phyloP scores from a whole-genome alignment of 2,113 vertebrate genomes.

The Ia io region DNA sequence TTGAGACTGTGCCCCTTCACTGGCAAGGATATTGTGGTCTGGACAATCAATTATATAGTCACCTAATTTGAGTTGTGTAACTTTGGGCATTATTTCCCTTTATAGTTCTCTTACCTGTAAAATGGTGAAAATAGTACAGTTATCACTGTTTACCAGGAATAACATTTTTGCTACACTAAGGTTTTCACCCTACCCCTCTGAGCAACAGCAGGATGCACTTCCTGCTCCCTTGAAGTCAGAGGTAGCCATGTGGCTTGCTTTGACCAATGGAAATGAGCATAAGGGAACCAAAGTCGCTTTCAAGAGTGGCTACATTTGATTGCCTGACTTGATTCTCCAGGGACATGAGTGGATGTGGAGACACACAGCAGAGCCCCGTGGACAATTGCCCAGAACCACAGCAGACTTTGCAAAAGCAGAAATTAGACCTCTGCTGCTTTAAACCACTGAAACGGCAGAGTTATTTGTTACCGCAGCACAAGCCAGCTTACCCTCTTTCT shows the following conservation, averaged over 20 bases:
- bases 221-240: not conserved
- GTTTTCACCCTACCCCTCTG: not conserved
- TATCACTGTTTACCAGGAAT: not conserved
- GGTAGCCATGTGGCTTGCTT: not conserved
- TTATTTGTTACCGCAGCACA: not conserved
- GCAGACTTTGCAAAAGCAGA: not conserved
- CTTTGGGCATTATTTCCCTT: not conserved
- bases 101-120: not conserved
- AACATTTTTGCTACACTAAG: not conserved
- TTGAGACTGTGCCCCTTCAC: not conserved
- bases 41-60: not conserved
- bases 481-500: not conserved
- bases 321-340: not conserved
- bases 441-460: not conserved
- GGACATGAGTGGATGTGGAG: no score
- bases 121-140: not conserved
- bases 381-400: not conserved
- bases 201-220: not conserved
- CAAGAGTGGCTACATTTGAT: not conserved
- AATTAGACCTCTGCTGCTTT: not conserved
- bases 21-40: not conserved
- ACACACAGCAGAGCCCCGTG: accelerated
- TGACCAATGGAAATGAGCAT: not conserved
- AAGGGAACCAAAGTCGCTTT: not conserved
- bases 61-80: not conserved